Conservation (phyloP, 2,888 invertebrate genomes). For the Drosophila bunnanda region DNA sequence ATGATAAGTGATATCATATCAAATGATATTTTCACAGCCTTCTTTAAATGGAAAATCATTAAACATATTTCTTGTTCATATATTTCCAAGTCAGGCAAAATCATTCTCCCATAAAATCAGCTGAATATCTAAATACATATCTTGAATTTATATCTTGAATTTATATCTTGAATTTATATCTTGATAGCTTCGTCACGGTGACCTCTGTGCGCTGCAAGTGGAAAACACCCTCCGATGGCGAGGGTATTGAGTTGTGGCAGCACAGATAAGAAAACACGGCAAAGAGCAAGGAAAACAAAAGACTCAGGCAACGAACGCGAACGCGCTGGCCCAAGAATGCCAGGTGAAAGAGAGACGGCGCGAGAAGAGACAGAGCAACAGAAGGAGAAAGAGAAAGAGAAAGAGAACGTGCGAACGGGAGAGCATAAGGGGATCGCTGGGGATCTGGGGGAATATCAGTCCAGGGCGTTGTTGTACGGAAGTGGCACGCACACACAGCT, state of each 20-base stretch:
- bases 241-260: slow-evolving; percentile 20
- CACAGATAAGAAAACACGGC: slow-evolving; percentile 42
- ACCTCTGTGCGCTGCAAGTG: slow-evolving; percentile 20
- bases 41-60: no score
- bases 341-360: not conserved
- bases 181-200: slow-evolving; percentile 18
- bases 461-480: slow-evolving; percentile 60
- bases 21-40: not conserved
- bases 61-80: not conserved
- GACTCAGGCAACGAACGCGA: slow-evolving; percentile 75
- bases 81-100: not conserved
- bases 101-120: slow-evolving; percentile 23
- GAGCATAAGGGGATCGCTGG: slow-evolving; percentile 8
- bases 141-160: no score
- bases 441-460: slow-evolving; percentile 27
- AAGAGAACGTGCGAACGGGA: slow-evolving; percentile 11
- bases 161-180: no score
- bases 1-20: no score
- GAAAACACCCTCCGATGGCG: slow-evolving; percentile 11
- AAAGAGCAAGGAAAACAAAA: slow-evolving; percentile 60
- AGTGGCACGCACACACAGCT: slow-evolving; percentile 68
- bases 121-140: not conserved
- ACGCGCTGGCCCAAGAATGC: slow-evolving; percentile 38
- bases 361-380: not conserved
- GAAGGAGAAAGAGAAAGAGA: slow-evolving; percentile 2